A percentile compares a stretch with the other conserved stretches of the same genome.
phyloP scores from a whole-genome alignment of 92 coral and sea anemone species.

The Heliopora coerulea region DNA sequence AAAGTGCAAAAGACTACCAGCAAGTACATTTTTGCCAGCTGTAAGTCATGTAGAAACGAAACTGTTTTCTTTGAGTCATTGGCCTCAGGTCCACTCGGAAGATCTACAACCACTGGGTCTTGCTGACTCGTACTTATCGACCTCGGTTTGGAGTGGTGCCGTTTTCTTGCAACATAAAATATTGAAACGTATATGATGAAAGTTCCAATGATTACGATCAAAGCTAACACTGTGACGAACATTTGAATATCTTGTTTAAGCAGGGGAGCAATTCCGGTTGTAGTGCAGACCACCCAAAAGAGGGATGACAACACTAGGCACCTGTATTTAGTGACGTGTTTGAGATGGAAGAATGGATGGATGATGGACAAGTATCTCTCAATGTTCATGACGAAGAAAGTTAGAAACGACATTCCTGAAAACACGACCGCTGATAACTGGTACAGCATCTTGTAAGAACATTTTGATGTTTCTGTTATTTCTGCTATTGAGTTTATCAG shows the following conservation, averaged over 20 bases:
- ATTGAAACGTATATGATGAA: constrained; percentile 21
- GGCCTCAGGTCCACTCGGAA: neutral
- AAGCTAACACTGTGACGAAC: constrained; percentile 3
- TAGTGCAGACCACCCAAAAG: neutral
- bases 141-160: neutral
- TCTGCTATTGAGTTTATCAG: constrained; percentile 26
- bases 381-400: constrained; percentile 28
- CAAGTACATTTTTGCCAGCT: constrained; percentile 34
- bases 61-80: constrained; percentile 7
- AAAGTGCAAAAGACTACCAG: constrained; percentile 16
- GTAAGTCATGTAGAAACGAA: constrained; percentile 29
- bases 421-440: constrained; percentile 12
- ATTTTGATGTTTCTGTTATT: constrained; percentile 10
- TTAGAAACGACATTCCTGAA: constrained; percentile 30
- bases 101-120: neutral
- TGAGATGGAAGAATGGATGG: constrained; percentile 25
- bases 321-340: constrained; percentile 17
- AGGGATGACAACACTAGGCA: constrained; percentile 5
- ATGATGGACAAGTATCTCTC: constrained; percentile 31
- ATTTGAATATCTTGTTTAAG: neutral
- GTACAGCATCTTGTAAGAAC: constrained; percentile 21
- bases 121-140: neutral
- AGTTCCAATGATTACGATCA: constrained; percentile 21
- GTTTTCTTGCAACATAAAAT: constrained; percentile 12
- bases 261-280: neutral